Evolutionary conservation across 2,113 vertebrate species (phyloP).

Genomic region (Boulengeromyrus knoepffleri): DNA sequence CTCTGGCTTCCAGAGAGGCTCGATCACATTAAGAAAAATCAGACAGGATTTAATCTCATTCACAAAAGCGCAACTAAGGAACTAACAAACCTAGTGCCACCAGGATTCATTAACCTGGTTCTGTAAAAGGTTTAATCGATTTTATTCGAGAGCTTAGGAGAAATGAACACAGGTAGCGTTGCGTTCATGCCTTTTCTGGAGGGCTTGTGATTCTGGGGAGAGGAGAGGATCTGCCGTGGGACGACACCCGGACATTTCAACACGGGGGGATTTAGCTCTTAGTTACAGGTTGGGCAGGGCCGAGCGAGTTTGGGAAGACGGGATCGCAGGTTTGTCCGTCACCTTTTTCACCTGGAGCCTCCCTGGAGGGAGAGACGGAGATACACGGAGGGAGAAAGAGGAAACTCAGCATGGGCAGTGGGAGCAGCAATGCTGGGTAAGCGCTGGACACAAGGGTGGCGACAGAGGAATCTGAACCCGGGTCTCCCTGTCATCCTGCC

Average conservation of each 20-base stretch:
- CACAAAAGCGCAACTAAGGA: neutral
- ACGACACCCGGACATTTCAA: neutral
- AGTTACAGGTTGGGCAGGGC: neutral
- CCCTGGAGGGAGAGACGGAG: too few species aligned
- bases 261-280: neutral
- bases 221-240: neutral
- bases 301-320: neutral
- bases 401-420: constrained; percentile 15
- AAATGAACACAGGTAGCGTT: neutral
- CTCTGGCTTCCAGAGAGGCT: neutral
- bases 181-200: neutral
- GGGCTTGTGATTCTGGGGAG: neutral
- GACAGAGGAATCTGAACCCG: neutral
- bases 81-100: neutral
- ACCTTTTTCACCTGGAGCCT: neutral
- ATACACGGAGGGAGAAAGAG: neutral
- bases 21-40: neutral
- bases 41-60: neutral
- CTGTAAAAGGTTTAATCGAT: neutral
- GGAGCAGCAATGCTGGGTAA: constrained; percentile 1
- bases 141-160: neutral
- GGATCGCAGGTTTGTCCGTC: neutral
- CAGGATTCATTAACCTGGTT: neutral
- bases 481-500: neutral
- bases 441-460: neutral